phyloP scores from a whole-genome alignment of 2,113 vertebrate species.

The Chaetops frenatus region DNA sequence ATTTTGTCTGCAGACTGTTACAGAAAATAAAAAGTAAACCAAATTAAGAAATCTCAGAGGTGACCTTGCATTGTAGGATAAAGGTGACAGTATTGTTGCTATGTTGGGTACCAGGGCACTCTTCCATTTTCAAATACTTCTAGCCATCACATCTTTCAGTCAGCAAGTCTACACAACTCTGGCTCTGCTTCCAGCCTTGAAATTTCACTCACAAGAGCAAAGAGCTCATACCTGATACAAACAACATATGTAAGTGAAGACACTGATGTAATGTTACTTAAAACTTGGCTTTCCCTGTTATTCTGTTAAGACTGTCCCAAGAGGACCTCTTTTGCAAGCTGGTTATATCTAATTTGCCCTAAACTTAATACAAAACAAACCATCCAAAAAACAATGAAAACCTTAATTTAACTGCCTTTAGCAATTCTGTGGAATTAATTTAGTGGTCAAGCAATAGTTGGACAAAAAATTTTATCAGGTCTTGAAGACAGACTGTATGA shows the following conservation, averaged over 20 bases:
- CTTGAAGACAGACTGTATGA: neutral
- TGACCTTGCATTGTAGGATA: neutral
- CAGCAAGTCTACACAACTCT: neutral
- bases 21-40: neutral
- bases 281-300: neutral
- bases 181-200: neutral
- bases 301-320: neutral
- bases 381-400: neutral
- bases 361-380: neutral
- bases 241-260: neutral
- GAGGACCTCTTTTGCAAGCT: neutral
- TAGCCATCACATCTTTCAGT: neutral
- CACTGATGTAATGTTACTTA: neutral
- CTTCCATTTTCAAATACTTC: neutral
- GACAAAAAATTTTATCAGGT: neutral
- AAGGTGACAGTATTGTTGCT: neutral
- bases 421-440: neutral
- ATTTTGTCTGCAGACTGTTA: neutral
- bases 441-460: neutral
- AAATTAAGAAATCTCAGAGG: neutral
- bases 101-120: fast-evolving
- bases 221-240: neutral
- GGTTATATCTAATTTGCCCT: neutral
- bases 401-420: neutral
- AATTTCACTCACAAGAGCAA: neutral